Evolutionary conservation across 2,888 invertebrate genomes (phyloP).

Genomic region (Tenthredo mesomela): DNA sequence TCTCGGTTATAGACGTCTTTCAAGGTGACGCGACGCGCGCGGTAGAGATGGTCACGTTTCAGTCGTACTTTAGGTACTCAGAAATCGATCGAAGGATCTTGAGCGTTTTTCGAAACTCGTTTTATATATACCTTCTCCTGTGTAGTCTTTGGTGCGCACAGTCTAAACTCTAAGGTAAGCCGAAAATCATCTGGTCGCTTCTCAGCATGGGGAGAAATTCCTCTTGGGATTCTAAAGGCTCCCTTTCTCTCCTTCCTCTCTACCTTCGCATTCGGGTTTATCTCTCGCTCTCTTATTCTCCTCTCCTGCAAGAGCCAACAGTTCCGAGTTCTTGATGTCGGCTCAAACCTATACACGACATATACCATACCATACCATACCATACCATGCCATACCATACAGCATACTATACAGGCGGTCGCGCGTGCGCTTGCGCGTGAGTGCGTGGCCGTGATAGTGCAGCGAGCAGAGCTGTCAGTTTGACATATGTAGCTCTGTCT

Average conservation of each 20-base stretch:
- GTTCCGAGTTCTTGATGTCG: slow-evolving; percentile 27
- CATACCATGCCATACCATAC: slow-evolving; percentile 9
- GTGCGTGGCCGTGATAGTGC: slow-evolving; percentile 49
- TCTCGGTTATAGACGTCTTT: slow-evolving; percentile 35
- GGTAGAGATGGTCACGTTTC: slow-evolving; percentile 49
- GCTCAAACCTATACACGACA: slow-evolving; percentile 43
- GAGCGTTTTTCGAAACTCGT: slow-evolving; percentile 42
- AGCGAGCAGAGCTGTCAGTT: slow-evolving; percentile 46
- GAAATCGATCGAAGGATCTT: slow-evolving; percentile 49
- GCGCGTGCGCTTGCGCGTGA: slow-evolving; percentile 48
- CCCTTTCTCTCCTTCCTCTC: slow-evolving; percentile 57
- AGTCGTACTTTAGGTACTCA: slow-evolving; percentile 44
- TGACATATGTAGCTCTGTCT: slow-evolving; percentile 53
- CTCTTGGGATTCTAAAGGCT: slow-evolving; percentile 50
- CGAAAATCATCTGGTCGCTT: slow-evolving; percentile 49
- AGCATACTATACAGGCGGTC: slow-evolving; percentile 21
- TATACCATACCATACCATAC: slow-evolving; percentile 14
- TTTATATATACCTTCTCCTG: slow-evolving; percentile 16
- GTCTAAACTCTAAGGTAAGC: slow-evolving; percentile 27
- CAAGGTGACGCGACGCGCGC: slow-evolving; percentile 45
- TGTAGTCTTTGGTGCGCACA: not conserved
- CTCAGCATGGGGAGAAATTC: slow-evolving; percentile 52
- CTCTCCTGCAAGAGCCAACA: not conserved
- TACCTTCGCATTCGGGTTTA: slow-evolving; percentile 37
- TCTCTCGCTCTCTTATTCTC: slow-evolving; percentile 40